These are phyloP conservation scores for Nothoprocta pentlandii DNA, from an alignment of 2,113 vertebrate genomes.

Conservation along the genomic window DNA sequence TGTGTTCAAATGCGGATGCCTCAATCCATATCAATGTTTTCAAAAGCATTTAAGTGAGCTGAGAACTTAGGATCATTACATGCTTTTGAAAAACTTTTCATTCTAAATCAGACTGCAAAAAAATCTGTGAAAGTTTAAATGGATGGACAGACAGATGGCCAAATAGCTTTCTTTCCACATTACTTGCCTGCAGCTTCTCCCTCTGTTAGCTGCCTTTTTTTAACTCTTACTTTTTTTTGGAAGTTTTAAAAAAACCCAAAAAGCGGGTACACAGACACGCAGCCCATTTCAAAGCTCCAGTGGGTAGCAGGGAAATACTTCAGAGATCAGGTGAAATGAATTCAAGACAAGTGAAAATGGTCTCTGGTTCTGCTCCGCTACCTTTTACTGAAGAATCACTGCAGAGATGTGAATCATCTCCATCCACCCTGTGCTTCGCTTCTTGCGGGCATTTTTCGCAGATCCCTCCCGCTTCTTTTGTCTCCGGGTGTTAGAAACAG, in stretches of 20 bases:
- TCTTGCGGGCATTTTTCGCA: conserved; percentile 60
- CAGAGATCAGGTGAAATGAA: conserved; percentile 63
- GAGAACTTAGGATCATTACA: neutral
- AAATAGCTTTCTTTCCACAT: neutral
- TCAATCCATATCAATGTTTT: neutral
- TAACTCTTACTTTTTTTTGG: neutral
- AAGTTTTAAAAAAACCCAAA: neutral
- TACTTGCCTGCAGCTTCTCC: neutral
- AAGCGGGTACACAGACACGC: neutral
- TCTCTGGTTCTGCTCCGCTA: conserved; percentile 71
- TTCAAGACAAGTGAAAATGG: conserved; percentile 65
- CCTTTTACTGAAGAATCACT: conserved; percentile 67
- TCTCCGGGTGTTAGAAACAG: conserved; percentile 2
- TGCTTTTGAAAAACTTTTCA: neutral
- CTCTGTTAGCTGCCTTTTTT: neutral
- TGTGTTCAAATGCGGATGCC: neutral
- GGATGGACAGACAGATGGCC: neutral
- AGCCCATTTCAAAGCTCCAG: conserved; percentile 30
- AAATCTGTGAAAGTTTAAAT: conserved; percentile 5
- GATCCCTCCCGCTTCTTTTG: conserved; percentile 38
- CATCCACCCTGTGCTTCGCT: neutral
- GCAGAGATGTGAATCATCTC: conserved; percentile 57
- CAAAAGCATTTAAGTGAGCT: neutral
- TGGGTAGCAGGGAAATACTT: conserved; percentile 40
- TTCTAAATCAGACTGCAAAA: conserved; percentile 7